Percentiles rank a stretch among this genome's conserved stretches.
phyloP scores from a whole-genome alignment of 2,113 vertebrate species.

The Solenodon paradoxus region DNA sequence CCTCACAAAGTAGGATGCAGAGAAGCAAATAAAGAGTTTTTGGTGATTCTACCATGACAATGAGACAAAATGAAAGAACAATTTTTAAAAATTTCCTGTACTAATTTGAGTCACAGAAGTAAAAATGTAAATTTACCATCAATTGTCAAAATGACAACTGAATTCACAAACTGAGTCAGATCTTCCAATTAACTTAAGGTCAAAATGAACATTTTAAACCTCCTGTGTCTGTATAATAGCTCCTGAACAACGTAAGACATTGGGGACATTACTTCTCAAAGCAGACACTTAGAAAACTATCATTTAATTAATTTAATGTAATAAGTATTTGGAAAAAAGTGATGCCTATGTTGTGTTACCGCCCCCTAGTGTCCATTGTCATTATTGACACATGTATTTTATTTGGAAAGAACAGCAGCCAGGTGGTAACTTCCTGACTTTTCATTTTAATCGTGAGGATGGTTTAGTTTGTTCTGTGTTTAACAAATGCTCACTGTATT shows the following conservation, averaged over 20 bases:
- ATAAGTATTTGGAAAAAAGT: not conserved
- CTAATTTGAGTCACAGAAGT: not conserved
- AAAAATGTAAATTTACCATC: not conserved
- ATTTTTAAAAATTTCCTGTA: not conserved
- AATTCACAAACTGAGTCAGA: not conserved
- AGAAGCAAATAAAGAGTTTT: not conserved
- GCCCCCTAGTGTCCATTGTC: conserved; percentile 42
- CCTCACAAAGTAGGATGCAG: accelerated
- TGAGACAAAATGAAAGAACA: not conserved
- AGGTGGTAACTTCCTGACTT: not conserved
- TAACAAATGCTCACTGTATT: not conserved
- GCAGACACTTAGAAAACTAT: not conserved
- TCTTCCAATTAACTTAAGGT: not conserved
- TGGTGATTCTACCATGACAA: not conserved
- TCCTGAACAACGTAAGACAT: not conserved
- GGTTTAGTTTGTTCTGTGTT: not conserved
- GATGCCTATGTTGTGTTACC: not conserved
- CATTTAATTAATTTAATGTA: not conserved
- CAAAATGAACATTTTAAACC: not conserved
- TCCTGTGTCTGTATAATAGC: not conserved
- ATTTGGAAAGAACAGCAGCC: not conserved
- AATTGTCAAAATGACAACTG: not conserved
- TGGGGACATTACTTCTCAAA: not conserved
- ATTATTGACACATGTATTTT: not conserved
- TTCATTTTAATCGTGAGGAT: not conserved